These are phyloP conservation scores for Cheilosia vernalis DNA, from an alignment of 2,888 invertebrate species.

Conservation along the genomic window DNA sequence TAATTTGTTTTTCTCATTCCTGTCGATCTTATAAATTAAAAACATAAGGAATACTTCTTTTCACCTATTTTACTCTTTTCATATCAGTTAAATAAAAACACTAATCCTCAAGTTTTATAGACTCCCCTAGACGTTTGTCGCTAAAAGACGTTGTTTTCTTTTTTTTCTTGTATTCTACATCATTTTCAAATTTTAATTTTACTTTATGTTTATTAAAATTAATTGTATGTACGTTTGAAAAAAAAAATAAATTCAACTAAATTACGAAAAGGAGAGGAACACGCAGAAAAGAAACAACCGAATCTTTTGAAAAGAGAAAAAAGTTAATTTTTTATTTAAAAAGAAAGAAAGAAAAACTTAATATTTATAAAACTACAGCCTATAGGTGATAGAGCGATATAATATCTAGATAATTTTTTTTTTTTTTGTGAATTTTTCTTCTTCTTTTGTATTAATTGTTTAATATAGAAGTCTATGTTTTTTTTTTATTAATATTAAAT, in stretches of 20 bases:
- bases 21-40: constrained; percentile 43
- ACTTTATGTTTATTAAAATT: not conserved
- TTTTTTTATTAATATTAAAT: constrained; percentile 70
- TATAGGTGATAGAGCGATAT: constrained; percentile 60
- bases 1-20: constrained; percentile 35
- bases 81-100: constrained; percentile 50
- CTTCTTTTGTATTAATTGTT: constrained; percentile 51
- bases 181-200: constrained; percentile 6
- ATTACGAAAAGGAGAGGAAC: constrained; percentile 11
- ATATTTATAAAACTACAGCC: constrained; percentile 37
- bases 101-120: constrained; percentile 18
- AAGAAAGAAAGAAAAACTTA: constrained; percentile 24
- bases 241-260: constrained; percentile 31
- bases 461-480: constrained; percentile 63
- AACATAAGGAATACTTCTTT: constrained; percentile 24
- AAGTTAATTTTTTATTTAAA: not conserved
- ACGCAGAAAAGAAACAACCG: constrained; percentile 6
- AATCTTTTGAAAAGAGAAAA: constrained; percentile 24
- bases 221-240: constrained; percentile 12
- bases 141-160: constrained; percentile 5
- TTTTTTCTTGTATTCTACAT: constrained; percentile 1
- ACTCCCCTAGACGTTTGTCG: constrained; percentile 10
- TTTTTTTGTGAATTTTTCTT: constrained; percentile 50
- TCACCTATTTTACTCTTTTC: constrained; percentile 10
- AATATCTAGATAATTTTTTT: constrained; percentile 40